Base-by-base conservation (phyloP, 2,888 invertebrate species). In the Osedax fenrisi region DNA sequence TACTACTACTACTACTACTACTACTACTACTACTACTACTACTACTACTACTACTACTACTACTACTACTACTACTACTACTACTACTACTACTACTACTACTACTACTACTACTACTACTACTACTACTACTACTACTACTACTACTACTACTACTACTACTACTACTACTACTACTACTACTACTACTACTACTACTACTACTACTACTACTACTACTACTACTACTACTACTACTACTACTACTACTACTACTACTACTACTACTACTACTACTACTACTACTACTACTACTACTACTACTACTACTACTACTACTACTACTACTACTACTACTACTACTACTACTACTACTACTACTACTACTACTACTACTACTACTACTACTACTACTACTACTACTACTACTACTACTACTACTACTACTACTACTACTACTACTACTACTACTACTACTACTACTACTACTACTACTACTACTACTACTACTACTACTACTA, bases 1-100 rank as follows among this genome's bases (percentile, higher is more conserved):
- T 74, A 74, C 71, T 73, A 72, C 71, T 73, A 74, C 71, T 41
- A 72, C 71, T 74, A 56, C 41, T 74, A 72, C 71, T 74, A 74
- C 71, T 41, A 72, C 22, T 27, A 72, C 24, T 74, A 27, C 26
- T 72, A 72, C 25, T 26, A 26, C 25, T 67, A 67, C 25, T 67
- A 67, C 25, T 67, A 73, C 61, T 68, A 25, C 61, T 73, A 67
- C 25, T 73, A 25, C 61, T 67, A 73, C 61, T 24, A 67, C 24
- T 62, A 73, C 26, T 71, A 27, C 27, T 71, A 71, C 27, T 27
- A 27, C 27, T 71, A 71, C 27, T 56, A 27, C 27, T 71, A 71
- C 27, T 27, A 27, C 27, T 71, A 71, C 17, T 71, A 27, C 17
- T 26, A 71, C 5, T 5, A 10, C 13, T 26, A 73, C 17, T 17